These are phyloP conservation scores for Macrobrachium rosenbergii DNA, from an alignment of 1,140 invertebrate species.

Conservation along the genomic window DNA sequence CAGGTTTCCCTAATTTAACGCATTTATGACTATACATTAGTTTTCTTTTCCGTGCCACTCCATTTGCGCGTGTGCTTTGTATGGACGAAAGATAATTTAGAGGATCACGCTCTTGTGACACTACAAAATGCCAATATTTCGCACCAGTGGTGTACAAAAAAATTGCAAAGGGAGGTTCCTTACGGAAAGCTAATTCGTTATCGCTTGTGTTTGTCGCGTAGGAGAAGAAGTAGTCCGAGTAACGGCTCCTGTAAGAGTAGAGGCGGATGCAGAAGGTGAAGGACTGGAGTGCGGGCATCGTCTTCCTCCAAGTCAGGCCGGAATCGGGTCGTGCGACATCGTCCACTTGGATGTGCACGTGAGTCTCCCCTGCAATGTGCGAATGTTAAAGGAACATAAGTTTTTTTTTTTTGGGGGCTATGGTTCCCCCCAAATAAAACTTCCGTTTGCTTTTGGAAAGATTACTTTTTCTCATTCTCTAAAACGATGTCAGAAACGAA, in stretches of 20 bases:
- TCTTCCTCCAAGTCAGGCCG: conserved; percentile 30
- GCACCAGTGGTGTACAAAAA: background rate
- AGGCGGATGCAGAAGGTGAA: conserved; percentile 42
- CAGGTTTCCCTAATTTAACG: too few species aligned
- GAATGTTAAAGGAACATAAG: too few species aligned
- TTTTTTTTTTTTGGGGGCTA: too few species aligned
- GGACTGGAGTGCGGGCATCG: conserved; percentile 23
- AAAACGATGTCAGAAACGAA: too few species aligned
- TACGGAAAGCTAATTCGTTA: conserved; percentile 36
- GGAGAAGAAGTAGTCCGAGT: conserved; percentile 42
- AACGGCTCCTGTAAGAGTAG: conserved; percentile 34
- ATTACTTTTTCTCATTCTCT: too few species aligned
- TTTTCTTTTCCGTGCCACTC: too few species aligned
- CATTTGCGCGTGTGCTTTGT: too few species aligned
- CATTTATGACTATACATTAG: too few species aligned
- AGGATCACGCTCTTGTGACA: background rate
- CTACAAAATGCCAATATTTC: background rate
- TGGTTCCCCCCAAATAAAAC: too few species aligned
- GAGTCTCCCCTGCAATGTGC: too few species aligned
- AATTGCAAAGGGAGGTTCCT: background rate
- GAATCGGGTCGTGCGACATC: conserved; percentile 15
- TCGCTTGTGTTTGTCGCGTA: conserved; percentile 19
- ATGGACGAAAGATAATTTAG: too few species aligned
- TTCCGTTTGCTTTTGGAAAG: too few species aligned
- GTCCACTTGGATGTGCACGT: conserved; percentile 7